phyloP scores from a whole-genome alignment of 2,797 vertebrate genomes.

The Eidolon dupreanum region DNA sequence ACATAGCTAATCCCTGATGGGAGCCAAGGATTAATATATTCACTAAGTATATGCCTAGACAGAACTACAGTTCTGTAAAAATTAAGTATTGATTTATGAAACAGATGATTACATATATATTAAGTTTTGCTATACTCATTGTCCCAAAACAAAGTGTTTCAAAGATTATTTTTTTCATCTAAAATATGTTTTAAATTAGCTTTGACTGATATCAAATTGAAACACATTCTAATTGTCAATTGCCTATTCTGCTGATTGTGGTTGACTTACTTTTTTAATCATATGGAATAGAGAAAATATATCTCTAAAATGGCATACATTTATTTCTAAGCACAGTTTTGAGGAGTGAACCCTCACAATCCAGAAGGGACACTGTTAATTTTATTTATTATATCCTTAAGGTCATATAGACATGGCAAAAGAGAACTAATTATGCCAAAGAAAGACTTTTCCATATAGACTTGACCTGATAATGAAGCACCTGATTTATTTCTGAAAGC shows the following conservation, averaged over 20 bases:
- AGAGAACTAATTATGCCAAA: constrained; percentile 5
- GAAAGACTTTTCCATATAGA: not conserved
- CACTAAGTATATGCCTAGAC: not conserved
- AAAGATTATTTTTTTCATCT: not conserved
- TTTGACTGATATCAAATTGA: constrained; percentile 9
- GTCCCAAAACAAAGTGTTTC: not conserved
- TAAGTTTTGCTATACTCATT: not conserved
- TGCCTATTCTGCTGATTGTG: not conserved
- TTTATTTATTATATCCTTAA: not conserved
- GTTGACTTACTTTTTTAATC: not conserved
- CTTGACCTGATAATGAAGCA: not conserved
- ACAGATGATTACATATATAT: not conserved
- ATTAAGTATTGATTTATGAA: not conserved
- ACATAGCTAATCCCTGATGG: not conserved
- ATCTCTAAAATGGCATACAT: not conserved
- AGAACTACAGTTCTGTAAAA: not conserved
- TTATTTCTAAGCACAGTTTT: constrained; percentile 25
- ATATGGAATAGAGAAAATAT: not conserved
- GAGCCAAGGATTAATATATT: not conserved
- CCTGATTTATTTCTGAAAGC: not conserved
- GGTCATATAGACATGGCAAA: not conserved
- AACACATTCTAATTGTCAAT: not conserved
- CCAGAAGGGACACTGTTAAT: not conserved
- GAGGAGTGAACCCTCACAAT: not conserved
- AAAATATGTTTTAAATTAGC: not conserved